Evolutionary conservation across 1,140 invertebrate species (phyloP).

Genomic region (Bathynomus jamesi): DNA sequence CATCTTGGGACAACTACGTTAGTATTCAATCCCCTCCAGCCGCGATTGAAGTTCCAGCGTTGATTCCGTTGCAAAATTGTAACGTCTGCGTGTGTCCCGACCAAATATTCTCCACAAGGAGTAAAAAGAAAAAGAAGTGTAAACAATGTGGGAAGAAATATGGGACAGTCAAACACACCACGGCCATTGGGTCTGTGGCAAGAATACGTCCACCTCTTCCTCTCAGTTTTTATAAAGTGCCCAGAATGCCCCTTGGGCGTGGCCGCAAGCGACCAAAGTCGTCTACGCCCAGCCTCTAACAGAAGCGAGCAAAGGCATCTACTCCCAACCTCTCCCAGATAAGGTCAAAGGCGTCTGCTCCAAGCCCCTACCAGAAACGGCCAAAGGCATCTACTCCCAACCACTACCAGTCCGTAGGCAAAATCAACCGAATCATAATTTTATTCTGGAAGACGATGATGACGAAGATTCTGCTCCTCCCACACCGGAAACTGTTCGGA

Average conservation of each 20-base stretch:
- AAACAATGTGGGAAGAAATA: slow-evolving; percentile 32
- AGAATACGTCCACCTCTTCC: slow-evolving; percentile 23
- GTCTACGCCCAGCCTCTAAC: slow-evolving; percentile 15
- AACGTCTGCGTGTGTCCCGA: slow-evolving; percentile 27
- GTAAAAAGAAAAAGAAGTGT: slow-evolving; percentile 35
- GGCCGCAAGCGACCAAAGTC: slow-evolving; percentile 17
- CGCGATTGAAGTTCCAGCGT: slow-evolving; percentile 13
- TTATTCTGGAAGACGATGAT: slow-evolving; percentile 4
- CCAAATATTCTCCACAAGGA: slow-evolving; percentile 22
- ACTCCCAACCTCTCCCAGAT: too few species aligned
- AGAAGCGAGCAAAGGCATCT: too few species aligned
- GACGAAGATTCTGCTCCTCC: slow-evolving; percentile 33
- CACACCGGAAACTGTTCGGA: slow-evolving; percentile 32
- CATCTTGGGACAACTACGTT: not conserved
- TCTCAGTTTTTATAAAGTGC: slow-evolving; percentile 11
- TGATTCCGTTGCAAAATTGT: slow-evolving; percentile 20
- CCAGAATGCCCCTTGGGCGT: slow-evolving; percentile 24
- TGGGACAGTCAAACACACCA: slow-evolving; percentile 16
- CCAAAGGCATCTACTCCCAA: too few species aligned
- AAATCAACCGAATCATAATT: not conserved
- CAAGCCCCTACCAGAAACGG: too few species aligned
- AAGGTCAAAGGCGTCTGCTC: too few species aligned
- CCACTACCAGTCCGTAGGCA: not conserved
- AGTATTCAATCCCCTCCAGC: not conserved
- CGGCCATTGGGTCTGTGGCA: slow-evolving; percentile 10